Conservation (phyloP, 1,140 invertebrate genomes). For the Adelges cooleyi region DNA sequence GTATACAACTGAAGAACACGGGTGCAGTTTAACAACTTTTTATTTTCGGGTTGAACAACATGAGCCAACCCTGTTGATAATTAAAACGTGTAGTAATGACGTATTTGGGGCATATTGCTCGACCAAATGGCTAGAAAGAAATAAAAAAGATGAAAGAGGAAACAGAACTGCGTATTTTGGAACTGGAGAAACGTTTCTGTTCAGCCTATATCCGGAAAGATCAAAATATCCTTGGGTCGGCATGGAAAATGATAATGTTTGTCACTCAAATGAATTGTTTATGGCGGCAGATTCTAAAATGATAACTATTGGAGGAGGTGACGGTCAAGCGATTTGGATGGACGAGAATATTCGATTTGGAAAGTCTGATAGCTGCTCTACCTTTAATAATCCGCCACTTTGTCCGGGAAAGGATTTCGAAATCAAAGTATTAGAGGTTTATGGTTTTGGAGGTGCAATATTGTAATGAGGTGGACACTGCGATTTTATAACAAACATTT, state of each 20-base stretch:
- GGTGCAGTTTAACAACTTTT: slow-evolving; percentile 87
- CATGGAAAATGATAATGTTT: slow-evolving; percentile 49
- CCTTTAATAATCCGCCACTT: slow-evolving; percentile 89
- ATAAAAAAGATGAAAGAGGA: slow-evolving; percentile 74
- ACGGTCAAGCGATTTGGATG: slow-evolving; percentile 87
- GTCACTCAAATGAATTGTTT: slow-evolving; percentile 81
- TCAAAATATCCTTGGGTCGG: slow-evolving; percentile 89
- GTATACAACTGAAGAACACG: slow-evolving; percentile 95
- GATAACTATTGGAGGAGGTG: slow-evolving; percentile 85
- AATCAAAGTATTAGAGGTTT: slow-evolving; percentile 84
- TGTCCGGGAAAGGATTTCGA: slow-evolving; percentile 79
- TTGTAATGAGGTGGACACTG: slow-evolving; percentile 17
- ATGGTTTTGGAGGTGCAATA: slow-evolving; percentile 66
- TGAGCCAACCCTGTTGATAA: slow-evolving; percentile 83
- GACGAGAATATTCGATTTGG: slow-evolving; percentile 89
- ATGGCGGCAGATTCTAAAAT: slow-evolving; percentile 89
- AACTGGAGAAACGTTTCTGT: slow-evolving; percentile 92
- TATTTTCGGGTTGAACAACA: slow-evolving; percentile 81
- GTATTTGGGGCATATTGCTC: slow-evolving; percentile 91
- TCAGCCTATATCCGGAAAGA: slow-evolving; percentile 74
- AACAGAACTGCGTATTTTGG: slow-evolving; percentile 88
- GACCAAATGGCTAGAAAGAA: slow-evolving; percentile 72
- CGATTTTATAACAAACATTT: slow-evolving; percentile 33
- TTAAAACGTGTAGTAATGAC: slow-evolving; percentile 85
- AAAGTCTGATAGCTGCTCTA: slow-evolving; percentile 84